Evolutionary conservation across 2,888 invertebrate genomes (phyloP).

Genomic region (Trachelus tabidus): DNA sequence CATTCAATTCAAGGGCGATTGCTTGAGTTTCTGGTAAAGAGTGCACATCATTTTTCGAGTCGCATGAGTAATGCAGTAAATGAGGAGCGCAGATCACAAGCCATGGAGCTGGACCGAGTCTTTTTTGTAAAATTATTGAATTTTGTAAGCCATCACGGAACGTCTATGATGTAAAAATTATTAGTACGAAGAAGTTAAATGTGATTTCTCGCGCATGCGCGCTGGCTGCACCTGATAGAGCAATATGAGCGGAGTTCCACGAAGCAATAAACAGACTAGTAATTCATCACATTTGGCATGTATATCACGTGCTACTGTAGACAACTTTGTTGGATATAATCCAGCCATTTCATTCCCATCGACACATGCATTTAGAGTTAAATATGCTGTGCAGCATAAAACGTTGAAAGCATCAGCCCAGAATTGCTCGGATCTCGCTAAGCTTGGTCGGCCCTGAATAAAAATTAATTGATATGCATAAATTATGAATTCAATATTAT

Average conservation of each 20-base stretch:
- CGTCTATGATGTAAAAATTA: conserved; percentile 41
- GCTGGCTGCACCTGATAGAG: conserved; percentile 75
- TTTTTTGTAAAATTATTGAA: conserved; percentile 70
- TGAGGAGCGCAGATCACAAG: conserved; percentile 76
- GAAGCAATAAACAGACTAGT: conserved; percentile 77
- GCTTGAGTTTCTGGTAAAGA: conserved; percentile 73
- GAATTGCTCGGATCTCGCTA: conserved; percentile 67
- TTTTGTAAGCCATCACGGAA: conserved; percentile 69
- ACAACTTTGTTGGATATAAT: conserved; percentile 70
- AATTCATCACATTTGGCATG: conserved; percentile 87
- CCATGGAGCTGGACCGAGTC: conserved; percentile 76
- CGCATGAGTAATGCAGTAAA: conserved; percentile 67
- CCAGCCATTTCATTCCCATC: conserved; percentile 70
- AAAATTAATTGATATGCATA: neutral
- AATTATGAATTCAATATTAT: conserved; percentile 1
- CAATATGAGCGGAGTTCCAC: conserved; percentile 80
- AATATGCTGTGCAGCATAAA: conserved; percentile 78
- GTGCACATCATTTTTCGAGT: conserved; percentile 63
- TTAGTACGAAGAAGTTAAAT: neutral
- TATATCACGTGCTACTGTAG: conserved; percentile 81
- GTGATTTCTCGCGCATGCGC: neutral
- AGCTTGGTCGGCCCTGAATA: conserved; percentile 74
- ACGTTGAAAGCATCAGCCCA: conserved; percentile 73
- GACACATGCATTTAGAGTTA: conserved; percentile 66
- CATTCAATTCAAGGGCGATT: conserved; percentile 77